Percentiles rank a stretch among this genome's conserved stretches.
Conservation (phyloP, 2,797 vertebrate genomes). For the Cynodonichthys magdalenae region DNA sequence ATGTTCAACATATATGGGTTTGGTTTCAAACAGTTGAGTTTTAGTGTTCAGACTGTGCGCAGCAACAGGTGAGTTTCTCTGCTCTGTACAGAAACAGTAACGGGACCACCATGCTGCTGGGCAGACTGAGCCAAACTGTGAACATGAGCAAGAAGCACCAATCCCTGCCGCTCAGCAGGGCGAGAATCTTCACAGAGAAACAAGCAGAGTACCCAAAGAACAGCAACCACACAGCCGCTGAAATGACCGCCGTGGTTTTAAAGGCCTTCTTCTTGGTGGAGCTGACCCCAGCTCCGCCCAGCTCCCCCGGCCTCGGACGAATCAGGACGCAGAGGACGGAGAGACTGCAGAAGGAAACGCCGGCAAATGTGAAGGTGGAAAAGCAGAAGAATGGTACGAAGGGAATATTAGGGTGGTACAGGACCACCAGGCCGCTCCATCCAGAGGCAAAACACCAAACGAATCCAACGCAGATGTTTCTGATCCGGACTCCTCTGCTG, state of each 20-base stretch:
- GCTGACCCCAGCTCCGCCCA: neutral
- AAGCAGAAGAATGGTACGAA: slow-evolving; percentile 1
- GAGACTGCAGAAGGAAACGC: slow-evolving; percentile 9
- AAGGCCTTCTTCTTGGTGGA: slow-evolving; percentile 8
- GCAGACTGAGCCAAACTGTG: slow-evolving; percentile 11
- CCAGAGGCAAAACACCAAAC: slow-evolving; percentile 2
- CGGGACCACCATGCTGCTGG: slow-evolving; percentile 14
- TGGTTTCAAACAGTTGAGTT: too few species aligned
- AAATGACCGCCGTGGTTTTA: slow-evolving; percentile 3
- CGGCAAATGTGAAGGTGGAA: neutral
- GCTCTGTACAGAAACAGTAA: slow-evolving; percentile 6
- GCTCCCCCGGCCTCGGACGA: neutral
- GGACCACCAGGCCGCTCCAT: neutral
- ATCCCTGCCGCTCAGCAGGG: neutral
- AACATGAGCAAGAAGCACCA: neutral
- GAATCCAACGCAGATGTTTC: neutral
- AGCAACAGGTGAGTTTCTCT: too few species aligned
- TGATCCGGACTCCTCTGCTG: neutral
- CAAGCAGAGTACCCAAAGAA: neutral
- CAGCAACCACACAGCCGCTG: neutral
- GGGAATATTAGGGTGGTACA: neutral
- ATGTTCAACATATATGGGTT: too few species aligned
- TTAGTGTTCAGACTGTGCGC: too few species aligned
- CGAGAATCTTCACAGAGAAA: neutral
- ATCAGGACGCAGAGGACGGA: slow-evolving; percentile 12